Evolutionary conservation across 2,797 vertebrate species (phyloP).

Genomic region (Natrix natrix): DNA sequence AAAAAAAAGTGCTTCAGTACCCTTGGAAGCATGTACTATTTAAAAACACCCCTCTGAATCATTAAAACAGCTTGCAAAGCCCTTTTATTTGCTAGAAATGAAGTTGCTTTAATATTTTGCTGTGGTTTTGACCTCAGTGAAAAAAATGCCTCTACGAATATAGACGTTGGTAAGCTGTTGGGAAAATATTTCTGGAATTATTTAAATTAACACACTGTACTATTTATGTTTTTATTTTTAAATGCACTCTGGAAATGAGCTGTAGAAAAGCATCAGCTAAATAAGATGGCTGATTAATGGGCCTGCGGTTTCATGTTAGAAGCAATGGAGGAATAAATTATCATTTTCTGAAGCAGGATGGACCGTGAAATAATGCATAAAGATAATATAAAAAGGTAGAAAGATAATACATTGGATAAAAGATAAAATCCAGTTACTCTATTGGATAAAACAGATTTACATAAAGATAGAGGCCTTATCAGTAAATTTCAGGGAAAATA

Average conservation of each 20-base stretch:
- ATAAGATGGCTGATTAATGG: constrained; percentile 41
- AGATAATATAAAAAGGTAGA: constrained; percentile 17
- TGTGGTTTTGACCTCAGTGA: neutral
- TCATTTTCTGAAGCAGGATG: constrained; percentile 41
- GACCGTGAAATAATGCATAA: constrained; percentile 46
- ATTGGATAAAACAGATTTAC: constrained; percentile 42
- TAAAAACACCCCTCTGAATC: neutral
- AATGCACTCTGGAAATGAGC: constrained; percentile 36
- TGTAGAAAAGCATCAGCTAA: constrained; percentile 45
- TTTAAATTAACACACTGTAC: constrained; percentile 46
- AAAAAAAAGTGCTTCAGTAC: neutral
- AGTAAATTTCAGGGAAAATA: neutral
- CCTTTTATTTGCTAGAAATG: neutral
- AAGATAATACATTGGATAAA: neutral
- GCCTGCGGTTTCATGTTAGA: constrained; percentile 47
- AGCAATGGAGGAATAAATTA: constrained; percentile 49
- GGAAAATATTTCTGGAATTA: constrained; percentile 39
- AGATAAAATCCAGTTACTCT: neutral
- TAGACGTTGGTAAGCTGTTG: constrained; percentile 26
- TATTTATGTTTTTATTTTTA: constrained; percentile 46
- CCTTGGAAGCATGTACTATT: neutral
- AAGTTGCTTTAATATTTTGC: neutral
- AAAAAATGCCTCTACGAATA: constrained; percentile 1
- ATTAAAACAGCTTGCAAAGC: neutral
- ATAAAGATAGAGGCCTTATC: constrained; percentile 36